Evolutionary conservation across 2,888 invertebrate genomes (phyloP).

Genomic region (Orgyia antiqua): DNA sequence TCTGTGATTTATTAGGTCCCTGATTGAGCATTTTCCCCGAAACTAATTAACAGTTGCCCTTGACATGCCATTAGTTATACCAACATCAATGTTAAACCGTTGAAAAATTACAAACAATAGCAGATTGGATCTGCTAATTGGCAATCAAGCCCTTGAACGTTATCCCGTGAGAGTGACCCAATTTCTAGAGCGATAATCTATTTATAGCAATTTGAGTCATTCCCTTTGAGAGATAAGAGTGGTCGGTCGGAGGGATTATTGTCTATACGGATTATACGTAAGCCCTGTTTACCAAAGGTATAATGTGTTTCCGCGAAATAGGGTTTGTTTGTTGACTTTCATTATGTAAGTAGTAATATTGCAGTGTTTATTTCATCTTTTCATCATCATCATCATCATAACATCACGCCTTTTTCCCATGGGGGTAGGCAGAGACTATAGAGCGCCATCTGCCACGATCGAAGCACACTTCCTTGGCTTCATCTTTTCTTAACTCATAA

Average conservation of each 20-base stretch:
- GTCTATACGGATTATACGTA: slow-evolving; percentile 11
- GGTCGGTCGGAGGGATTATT: neutral
- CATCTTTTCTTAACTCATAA: no score
- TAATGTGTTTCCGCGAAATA: no score
- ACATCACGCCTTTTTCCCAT: no score
- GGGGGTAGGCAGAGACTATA: no score
- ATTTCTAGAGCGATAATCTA: slow-evolving; percentile 20
- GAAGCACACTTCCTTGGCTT: no score
- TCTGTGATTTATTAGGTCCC: no score
- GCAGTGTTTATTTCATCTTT: no score
- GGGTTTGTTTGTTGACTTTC: neutral
- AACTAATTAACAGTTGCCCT: slow-evolving; percentile 1
- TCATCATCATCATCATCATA: no score
- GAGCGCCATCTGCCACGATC: no score
- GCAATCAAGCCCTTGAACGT: slow-evolving; percentile 19
- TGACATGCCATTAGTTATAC: slow-evolving; percentile 3
- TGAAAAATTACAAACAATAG: slow-evolving; percentile 3
- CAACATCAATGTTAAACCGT: slow-evolving; percentile 5
- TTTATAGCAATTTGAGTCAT: slow-evolving; percentile 21
- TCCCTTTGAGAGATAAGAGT: slow-evolving; percentile 9
- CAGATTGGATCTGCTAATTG: slow-evolving; percentile 16
- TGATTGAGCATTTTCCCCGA: no score
- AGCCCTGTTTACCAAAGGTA: neutral
- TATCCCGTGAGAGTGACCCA: slow-evolving; percentile 17
- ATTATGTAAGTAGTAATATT: no score